A percentile compares a stretch with the other conserved stretches of the same genome.
phyloP scores from a whole-genome alignment of 2,888 invertebrate species.

The Andrena bicolor region DNA sequence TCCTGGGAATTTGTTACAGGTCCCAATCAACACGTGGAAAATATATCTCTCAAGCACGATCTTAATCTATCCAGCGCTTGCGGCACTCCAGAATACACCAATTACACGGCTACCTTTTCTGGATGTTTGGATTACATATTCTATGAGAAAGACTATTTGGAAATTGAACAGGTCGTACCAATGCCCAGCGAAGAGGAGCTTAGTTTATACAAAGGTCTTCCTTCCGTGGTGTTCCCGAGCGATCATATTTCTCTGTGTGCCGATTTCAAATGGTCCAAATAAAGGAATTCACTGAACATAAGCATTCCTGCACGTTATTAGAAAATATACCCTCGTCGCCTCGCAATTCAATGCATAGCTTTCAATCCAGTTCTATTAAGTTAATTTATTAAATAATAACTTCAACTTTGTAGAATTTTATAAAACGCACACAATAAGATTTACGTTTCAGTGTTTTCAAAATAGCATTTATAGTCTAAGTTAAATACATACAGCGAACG shows the following conservation, averaged over 20 bases:
- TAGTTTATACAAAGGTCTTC: slow-evolving; percentile 91
- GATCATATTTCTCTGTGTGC: slow-evolving; percentile 96
- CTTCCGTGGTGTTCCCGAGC: slow-evolving; percentile 96
- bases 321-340: not conserved
- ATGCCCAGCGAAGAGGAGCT: slow-evolving; percentile 93
- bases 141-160: slow-evolving; percentile 89
- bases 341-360: not conserved
- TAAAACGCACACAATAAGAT: slow-evolving; percentile 33
- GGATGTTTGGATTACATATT: slow-evolving; percentile 97
- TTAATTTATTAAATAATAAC: slow-evolving; percentile 53
- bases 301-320: not conserved
- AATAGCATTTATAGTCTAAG: slow-evolving; percentile 41
- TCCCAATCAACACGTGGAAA: slow-evolving; percentile 88
- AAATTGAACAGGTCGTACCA: slow-evolving; percentile 91
- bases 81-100: slow-evolving; percentile 93
- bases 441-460: slow-evolving; percentile 26
- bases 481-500: slow-evolving; percentile 42
- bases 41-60: slow-evolving; percentile 89
- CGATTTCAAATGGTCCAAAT: slow-evolving; percentile 88
- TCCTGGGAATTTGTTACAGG: slow-evolving; percentile 85
- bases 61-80: slow-evolving; percentile 91
- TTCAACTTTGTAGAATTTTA: slow-evolving; percentile 46
- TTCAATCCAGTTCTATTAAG: not conserved
- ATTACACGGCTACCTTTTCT: slow-evolving; percentile 92
- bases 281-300: not conserved